A percentile compares a stretch with the other conserved stretches of the same genome.
These are phyloP conservation scores for Dryococelus australis DNA, from an alignment of 2,888 invertebrate genomes.

Conservation along the genomic window DNA sequence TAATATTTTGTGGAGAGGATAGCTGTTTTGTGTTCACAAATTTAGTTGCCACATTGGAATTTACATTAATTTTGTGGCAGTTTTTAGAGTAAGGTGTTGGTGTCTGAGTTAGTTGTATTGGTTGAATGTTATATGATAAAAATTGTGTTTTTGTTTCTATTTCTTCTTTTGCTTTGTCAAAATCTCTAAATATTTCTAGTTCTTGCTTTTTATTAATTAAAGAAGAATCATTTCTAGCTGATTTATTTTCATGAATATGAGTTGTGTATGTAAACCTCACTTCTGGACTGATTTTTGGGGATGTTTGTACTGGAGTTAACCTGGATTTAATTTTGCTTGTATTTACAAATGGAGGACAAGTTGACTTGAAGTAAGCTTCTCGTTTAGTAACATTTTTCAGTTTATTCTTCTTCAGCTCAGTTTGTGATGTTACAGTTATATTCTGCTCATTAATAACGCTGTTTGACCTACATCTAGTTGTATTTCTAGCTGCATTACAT, in stretches of 20 bases:
- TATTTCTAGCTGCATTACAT: no score
- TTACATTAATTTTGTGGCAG: not conserved
- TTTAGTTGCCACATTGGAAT: not conserved
- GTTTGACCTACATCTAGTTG: no score
- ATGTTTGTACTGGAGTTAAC: not conserved
- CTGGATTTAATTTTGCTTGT: not conserved
- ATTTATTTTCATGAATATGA: not conserved
- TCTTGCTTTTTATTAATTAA: not conserved
- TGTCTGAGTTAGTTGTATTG: not conserved
- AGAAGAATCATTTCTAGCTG: not conserved
- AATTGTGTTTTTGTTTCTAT: not conserved
- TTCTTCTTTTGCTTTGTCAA: not conserved
- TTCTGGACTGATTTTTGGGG: not conserved
- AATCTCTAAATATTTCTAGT: not conserved
- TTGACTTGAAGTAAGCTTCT: not conserved
- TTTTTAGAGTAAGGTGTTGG: no score
- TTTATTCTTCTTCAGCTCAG: not conserved
- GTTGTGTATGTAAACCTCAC: not conserved
- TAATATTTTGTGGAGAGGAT: not conserved
- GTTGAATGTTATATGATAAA: not conserved
- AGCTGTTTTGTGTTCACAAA: not conserved
- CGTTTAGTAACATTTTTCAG: not conserved
- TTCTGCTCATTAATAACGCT: no score
- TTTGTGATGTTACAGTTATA: no score
- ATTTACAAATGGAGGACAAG: not conserved